Conservation (phyloP, 1,140 invertebrate genomes). For the Euura lappo region DNA sequence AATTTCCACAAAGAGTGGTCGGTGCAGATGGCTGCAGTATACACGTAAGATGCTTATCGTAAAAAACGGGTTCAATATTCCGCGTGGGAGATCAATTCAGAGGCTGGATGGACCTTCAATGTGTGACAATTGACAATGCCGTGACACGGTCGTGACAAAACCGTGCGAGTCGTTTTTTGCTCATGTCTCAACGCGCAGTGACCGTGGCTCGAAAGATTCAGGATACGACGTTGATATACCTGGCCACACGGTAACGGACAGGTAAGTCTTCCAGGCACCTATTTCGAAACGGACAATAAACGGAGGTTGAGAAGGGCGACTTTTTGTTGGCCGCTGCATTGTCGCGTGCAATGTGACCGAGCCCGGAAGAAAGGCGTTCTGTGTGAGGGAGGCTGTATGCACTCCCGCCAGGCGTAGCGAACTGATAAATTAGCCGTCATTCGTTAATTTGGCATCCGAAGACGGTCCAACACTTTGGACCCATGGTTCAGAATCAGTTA, state of each 20-base stretch:
- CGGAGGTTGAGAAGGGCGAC: neutral
- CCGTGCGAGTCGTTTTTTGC: conserved; percentile 1
- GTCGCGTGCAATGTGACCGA: no score
- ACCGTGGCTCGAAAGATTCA: neutral
- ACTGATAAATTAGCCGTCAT: neutral
- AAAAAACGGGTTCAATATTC: conserved; percentile 44
- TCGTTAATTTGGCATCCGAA: neutral
- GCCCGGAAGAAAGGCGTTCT: neutral
- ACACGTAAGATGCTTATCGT: conserved; percentile 29
- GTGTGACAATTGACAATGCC: conserved; percentile 38
- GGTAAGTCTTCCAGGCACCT: neutral
- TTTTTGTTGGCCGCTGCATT: neutral
- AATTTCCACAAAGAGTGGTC: conserved; percentile 25
- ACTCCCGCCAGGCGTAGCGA: neutral
- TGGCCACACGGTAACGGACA: neutral
- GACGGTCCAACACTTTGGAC: no score
- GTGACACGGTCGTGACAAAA: conserved; percentile 14
- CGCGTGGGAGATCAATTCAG: conserved; percentile 51
- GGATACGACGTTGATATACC: neutral
- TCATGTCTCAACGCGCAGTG: conserved; percentile 3
- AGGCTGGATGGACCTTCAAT: conserved; percentile 13
- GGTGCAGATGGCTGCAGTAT: neutral
- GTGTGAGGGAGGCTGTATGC: neutral
- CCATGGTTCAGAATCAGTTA: no score
- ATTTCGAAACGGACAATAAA: neutral